A percentile compares a stretch with the other conserved stretches of the same genome.
phyloP scores from a whole-genome alignment of 53 echinoderm and acorn worm species.

The Temnopleurus reevesii region DNA sequence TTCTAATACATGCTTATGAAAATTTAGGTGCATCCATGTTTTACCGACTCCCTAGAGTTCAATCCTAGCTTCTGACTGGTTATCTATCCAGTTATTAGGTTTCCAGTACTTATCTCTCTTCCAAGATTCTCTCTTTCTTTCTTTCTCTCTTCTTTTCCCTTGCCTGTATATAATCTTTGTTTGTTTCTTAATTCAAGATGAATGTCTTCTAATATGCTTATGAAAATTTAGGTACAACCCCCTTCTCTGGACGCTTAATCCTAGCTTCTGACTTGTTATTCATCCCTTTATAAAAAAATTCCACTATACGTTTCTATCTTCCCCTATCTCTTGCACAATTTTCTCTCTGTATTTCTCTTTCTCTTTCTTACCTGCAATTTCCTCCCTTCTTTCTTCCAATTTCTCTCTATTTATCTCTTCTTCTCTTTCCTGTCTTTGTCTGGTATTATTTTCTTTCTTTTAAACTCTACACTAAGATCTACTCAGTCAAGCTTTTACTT shows the following conservation, averaged over 20 bases:
- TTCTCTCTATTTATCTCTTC: too few relatives aligned
- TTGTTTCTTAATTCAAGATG: too few relatives aligned
- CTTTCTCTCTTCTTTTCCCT: background rate
- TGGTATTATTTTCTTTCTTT: too few relatives aligned
- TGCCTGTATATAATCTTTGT: too few relatives aligned
- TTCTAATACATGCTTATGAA: too few relatives aligned
- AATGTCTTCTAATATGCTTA: too few relatives aligned
- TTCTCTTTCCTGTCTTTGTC: too few relatives aligned
- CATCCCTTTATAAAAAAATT: background rate
- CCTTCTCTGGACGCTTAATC: background rate
- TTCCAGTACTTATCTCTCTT: background rate
- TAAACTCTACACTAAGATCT: too few relatives aligned
- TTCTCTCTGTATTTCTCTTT: background rate
- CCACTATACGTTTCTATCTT: too few relatives aligned
- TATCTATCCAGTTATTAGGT: background rate
- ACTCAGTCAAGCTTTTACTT: too few relatives aligned
- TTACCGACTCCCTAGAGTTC: background rate
- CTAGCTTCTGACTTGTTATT: background rate
- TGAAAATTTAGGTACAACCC: slow-evolving; percentile 11
- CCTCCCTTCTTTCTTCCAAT: too few relatives aligned
- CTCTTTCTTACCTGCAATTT: too few relatives aligned
- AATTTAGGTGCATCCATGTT: background rate
- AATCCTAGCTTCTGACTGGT: background rate
- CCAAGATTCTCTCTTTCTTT: background rate
- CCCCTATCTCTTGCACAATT: background rate